These are phyloP conservation scores for Coboldia fuscipes DNA, from an alignment of 1,140 invertebrate genomes.

Conservation along the genomic window DNA sequence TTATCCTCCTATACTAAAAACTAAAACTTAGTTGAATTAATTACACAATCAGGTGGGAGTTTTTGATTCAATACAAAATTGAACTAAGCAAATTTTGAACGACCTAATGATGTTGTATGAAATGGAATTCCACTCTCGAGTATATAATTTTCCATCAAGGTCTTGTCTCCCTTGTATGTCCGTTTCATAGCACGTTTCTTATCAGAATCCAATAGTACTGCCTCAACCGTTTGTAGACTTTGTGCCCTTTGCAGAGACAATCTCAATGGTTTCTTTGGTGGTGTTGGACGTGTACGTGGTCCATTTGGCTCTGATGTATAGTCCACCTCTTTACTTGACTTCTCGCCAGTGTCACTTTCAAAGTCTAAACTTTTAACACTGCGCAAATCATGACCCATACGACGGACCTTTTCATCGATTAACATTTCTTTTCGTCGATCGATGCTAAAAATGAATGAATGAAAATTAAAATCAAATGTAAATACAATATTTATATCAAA, in stretches of 20 bases:
- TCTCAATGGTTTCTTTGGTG: constrained; percentile 63
- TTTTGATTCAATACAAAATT: too few species aligned
- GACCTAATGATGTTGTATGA: constrained; percentile 17
- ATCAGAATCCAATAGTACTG: constrained; percentile 8
- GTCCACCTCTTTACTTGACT: constrained; percentile 15
- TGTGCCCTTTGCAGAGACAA: constrained; percentile 59
- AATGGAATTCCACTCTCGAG: constrained; percentile 13
- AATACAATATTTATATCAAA: not conserved
- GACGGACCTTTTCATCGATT: too few species aligned
- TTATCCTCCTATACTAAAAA: too few species aligned
- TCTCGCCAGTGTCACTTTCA: constrained; percentile 22
- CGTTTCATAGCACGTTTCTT: constrained; percentile 19
- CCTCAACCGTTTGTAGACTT: constrained; percentile 52
- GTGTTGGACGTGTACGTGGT: constrained; percentile 35
- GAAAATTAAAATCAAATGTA: not conserved
- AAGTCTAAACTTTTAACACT: constrained; percentile 43
- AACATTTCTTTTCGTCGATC: constrained; percentile 14
- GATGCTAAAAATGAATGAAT: constrained; percentile 5
- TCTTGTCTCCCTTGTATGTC: constrained; percentile 13
- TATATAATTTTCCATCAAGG: constrained; percentile 6
- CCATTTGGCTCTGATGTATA: constrained; percentile 31
- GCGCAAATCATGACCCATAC: constrained; percentile 29
- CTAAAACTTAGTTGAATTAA: too few species aligned
- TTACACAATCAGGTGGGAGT: too few species aligned
- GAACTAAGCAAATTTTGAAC: constrained; percentile 7